Evolutionary conservation across 2,797 vertebrate species (phyloP), one percentile per base, ranked within the genome.

Genomic region (Crypturellus tataupa): DNA sequence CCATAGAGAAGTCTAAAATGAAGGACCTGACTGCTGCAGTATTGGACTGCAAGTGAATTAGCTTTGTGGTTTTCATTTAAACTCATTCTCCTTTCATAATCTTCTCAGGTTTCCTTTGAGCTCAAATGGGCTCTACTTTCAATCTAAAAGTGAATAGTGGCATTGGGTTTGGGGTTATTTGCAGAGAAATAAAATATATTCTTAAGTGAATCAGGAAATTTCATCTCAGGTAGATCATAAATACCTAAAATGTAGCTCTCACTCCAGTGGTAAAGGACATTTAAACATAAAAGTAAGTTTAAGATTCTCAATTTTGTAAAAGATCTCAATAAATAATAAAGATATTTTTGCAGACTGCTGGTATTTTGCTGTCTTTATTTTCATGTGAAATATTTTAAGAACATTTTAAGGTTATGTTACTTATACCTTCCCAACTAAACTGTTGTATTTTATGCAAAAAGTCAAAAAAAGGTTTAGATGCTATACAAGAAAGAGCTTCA

Each of bases 201-300:
- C 84, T 35, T 73, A 90, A 91, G 53, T 84, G 8, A 80, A 78
- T 80, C 29, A 39, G 62, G 18, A 37, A 84, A 68, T 70, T 72
- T 94, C 59, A 79, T 78, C 55, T 78, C 76, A 75, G 51, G 35
- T 81, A 83, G 78, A 68, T 86, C 20, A 84, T 53, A 76, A 91
- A 85, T 60, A 69, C 3, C 3, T 69, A 67, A 94, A 80, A 83
- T 67, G 37, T 68, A 88, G 25, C 47, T 81, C 53, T 67, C 65
- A 59, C 4, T 69, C 16, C 46, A 89, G 17, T n/a, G 2, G 37
- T 67, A 86, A 76, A 37, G 64, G 44, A 33, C 44, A 62, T 70
- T 94, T 90, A 90, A 92, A 73, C 47, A 93, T 73, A 77, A 77
- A 90, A 79, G 23, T 40, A 80, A 62, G 37, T 60, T 76, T 77